These are phyloP conservation scores for Megalonaias nervosa DNA, from an alignment of 1,140 invertebrate genomes.

Conservation along the genomic window DNA sequence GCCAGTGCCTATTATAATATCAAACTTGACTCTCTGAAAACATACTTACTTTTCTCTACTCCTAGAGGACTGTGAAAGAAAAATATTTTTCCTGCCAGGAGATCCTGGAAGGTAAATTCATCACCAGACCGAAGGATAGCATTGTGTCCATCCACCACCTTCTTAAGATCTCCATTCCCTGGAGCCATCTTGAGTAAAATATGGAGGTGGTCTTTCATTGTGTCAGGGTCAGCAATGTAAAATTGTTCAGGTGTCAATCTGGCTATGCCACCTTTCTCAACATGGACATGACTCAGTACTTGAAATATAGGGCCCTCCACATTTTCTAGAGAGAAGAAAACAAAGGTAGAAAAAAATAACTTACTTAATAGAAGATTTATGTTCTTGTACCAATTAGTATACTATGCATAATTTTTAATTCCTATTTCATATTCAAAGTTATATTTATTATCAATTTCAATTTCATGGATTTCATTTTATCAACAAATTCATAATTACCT, in stretches of 20 bases:
- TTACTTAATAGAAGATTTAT: background rate
- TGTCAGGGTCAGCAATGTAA: constrained; percentile 43
- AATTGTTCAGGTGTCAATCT: constrained; percentile 24
- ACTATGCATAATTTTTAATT: no score
- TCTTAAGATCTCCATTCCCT: constrained; percentile 44
- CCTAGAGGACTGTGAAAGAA: constrained; percentile 32
- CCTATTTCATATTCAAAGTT: no score
- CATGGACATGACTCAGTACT: constrained; percentile 34
- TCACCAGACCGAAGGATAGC: constrained; percentile 25
- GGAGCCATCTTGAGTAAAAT: constrained; percentile 34
- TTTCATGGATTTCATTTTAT: no score
- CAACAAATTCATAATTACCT: no score
- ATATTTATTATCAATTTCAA: no score
- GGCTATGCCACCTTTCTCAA: constrained; percentile 20
- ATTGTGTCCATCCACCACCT: constrained; percentile 34
- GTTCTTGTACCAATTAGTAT: background rate
- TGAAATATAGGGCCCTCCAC: constrained; percentile 32
- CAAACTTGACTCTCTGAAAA: background rate
- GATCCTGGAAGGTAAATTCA: constrained; percentile 35
- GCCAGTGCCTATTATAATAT: no score
- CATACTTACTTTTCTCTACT: constrained; percentile 32
- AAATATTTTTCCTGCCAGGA: constrained; percentile 36
- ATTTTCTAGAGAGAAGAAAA: constrained; percentile 35
- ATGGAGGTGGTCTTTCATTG: constrained; percentile 21
- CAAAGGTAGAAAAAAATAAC: background rate